Percentiles rank a stretch among this genome's conserved stretches.
Evolutionary conservation across 2,888 invertebrate species (phyloP).

Genomic region (Brachypterus glaber): DNA sequence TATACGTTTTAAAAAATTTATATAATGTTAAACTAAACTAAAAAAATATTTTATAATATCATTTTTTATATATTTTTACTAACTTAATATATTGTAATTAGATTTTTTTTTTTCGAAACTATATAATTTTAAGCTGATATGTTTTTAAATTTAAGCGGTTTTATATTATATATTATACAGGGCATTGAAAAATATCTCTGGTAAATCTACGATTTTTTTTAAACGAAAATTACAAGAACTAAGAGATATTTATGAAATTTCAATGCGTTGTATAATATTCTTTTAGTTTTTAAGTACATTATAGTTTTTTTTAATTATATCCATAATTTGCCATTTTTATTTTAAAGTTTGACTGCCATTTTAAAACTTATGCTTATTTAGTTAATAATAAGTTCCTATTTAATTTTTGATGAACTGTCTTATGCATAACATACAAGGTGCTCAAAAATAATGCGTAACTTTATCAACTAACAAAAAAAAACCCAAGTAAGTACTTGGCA

Average conservation of each 20-base stretch:
- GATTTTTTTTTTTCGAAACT: neutral
- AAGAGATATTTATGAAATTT: too few relatives aligned
- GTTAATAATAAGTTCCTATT: conserved; percentile 36
- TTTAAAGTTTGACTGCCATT: conserved; percentile 34
- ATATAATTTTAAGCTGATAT: neutral
- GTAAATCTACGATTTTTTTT: too few relatives aligned
- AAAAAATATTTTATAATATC: conserved; percentile 25
- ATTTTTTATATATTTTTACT: conserved; percentile 27
- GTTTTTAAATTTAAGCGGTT: too few relatives aligned
- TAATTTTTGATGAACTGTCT: conserved; percentile 26
- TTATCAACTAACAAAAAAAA: too few relatives aligned
- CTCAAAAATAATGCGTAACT: too few relatives aligned
- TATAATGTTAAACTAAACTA: conserved; percentile 23
- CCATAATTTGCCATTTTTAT: conserved; percentile 32
- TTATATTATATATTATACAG: too few relatives aligned
- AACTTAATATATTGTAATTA: conserved; percentile 20
- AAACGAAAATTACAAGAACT: too few relatives aligned
- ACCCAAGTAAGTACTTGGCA: too few relatives aligned
- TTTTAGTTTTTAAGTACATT: conserved; percentile 13
- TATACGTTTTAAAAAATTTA: conserved; percentile 24
- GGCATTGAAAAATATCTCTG: too few relatives aligned
- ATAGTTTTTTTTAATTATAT: conserved; percentile 28
- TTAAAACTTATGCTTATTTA: conserved; percentile 30
- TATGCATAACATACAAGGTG: conserved; percentile 26
- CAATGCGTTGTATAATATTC: conserved; percentile 16